Percentiles rank a stretch among this genome's conserved stretches.
Conservation (phyloP, 2,888 invertebrate genomes). For the Cerastis rubricosa region DNA sequence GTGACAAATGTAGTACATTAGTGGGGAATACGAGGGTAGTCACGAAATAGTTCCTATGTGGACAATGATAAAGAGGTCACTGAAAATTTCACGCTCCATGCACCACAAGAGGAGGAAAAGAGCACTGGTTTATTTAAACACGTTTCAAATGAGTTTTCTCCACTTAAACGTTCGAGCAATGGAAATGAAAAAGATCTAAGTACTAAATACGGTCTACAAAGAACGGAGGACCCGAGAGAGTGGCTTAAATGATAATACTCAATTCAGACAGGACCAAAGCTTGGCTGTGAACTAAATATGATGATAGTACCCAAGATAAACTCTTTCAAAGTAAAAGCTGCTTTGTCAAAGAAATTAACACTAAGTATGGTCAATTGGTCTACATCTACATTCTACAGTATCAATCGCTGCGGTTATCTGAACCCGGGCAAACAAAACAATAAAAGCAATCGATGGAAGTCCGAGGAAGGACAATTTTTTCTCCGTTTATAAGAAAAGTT, state of each 20-base stretch:
- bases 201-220: not conserved
- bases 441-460: constrained; percentile 25
- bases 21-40: constrained; percentile 64
- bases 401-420: constrained; percentile 22
- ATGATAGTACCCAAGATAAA: not conserved
- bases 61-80: constrained; percentile 65
- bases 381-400: constrained; percentile 8
- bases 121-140: constrained; percentile 48
- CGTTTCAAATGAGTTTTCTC: constrained; percentile 13
- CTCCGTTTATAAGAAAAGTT: constrained; percentile 43
- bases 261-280: not conserved
- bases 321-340: not conserved
- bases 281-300: not conserved
- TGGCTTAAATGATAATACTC: not conserved
- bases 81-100: constrained; percentile 57
- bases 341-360: constrained; percentile 4
- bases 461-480: constrained; percentile 25
- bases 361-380: constrained; percentile 25
- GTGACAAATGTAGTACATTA: constrained; percentile 70
- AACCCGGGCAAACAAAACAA: constrained; percentile 34
- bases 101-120: constrained; percentile 28
- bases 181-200: constrained; percentile 1
- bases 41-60: constrained; percentile 66
- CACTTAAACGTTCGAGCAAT: constrained; percentile 11
- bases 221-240: not conserved